Conservation (phyloP, 1,140 invertebrate genomes). For the Drosophila gunungcola region DNA sequence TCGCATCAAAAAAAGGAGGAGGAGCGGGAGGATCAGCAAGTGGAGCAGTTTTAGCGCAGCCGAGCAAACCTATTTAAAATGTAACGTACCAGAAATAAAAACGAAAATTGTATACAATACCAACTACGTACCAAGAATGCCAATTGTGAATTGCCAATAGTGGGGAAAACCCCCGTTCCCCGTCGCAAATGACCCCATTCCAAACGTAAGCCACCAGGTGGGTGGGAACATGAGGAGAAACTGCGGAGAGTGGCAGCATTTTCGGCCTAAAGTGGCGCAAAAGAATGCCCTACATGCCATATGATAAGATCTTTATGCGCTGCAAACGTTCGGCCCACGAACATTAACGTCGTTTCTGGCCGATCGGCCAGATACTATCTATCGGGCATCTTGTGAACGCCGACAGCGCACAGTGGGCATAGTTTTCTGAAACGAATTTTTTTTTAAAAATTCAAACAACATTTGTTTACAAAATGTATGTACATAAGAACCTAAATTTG, state of each 20-base stretch:
- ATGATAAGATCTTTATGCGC: conserved; percentile 36
- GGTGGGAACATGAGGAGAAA: conserved; percentile 6
- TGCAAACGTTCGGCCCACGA: not conserved
- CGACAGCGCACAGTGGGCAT: conserved; percentile 2
- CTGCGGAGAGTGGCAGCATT: not conserved
- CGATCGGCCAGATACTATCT: conserved; percentile 21
- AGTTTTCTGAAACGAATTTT: not conserved
- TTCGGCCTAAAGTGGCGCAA: not conserved
- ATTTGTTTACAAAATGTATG: no score
- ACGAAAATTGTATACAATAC: conserved; percentile 31
- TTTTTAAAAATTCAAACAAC: not conserved
- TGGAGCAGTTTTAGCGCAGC: conserved; percentile 11
- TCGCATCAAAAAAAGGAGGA: conserved; percentile 2
- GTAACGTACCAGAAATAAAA: conserved; percentile 47
- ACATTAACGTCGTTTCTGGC: conserved; percentile 11
- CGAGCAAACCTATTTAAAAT: conserved; percentile 45
- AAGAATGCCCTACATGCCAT: conserved; percentile 31
- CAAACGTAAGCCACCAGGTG: conserved; percentile 19
- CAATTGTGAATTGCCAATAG: conserved; percentile 35
- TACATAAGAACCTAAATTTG: no score
- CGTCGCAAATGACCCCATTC: conserved; percentile 20
- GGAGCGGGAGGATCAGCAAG: not conserved
- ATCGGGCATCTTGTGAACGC: not conserved
- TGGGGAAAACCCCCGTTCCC: conserved; percentile 29
- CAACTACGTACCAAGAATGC: conserved; percentile 19